Conservation (phyloP, 2,797 vertebrate species). For the Gymnothorax javanicus region DNA sequence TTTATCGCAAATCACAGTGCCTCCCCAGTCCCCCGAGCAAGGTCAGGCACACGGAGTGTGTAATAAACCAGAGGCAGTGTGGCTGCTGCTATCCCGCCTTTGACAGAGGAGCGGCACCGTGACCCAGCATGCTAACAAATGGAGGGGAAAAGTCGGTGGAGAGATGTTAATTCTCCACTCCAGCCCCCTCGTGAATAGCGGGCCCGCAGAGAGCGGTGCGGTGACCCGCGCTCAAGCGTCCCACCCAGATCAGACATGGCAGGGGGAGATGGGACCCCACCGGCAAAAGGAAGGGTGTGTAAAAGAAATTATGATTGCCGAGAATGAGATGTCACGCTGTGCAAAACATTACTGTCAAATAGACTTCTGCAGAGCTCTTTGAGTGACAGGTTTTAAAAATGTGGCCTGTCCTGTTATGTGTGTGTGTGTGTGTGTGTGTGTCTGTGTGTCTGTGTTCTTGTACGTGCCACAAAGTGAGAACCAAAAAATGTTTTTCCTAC, state of each 20-base stretch:
- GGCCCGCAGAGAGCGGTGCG: constrained; percentile 77
- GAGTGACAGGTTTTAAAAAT: constrained; percentile 78
- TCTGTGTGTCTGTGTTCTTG: not conserved
- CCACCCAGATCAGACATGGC: constrained; percentile 86
- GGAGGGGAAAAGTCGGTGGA: constrained; percentile 87
- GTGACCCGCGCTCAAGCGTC: constrained; percentile 36
- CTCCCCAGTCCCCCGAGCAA: constrained; percentile 75
- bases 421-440: constrained; percentile 21
- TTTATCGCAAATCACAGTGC: constrained; percentile 66
- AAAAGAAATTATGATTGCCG: constrained; percentile 88
- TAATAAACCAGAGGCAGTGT: constrained; percentile 82
- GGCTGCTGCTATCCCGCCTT: constrained; percentile 84
- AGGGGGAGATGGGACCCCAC: constrained; percentile 76
- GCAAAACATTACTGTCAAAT: constrained; percentile 88
- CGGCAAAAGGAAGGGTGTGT: constrained; percentile 81
- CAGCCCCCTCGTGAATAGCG: constrained; percentile 82
- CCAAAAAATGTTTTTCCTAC: not conserved
- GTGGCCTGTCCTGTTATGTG: not conserved
- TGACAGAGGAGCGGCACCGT: constrained; percentile 79
- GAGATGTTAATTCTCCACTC: constrained; percentile 87
- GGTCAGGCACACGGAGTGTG: constrained; percentile 88
- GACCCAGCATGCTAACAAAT: constrained; percentile 94
- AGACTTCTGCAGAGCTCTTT: constrained; percentile 67
- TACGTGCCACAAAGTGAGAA: not conserved
- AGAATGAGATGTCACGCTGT: constrained; percentile 84